Base-by-base conservation (phyloP, 1,140 invertebrate species). In the Achatina immaculata region DNA sequence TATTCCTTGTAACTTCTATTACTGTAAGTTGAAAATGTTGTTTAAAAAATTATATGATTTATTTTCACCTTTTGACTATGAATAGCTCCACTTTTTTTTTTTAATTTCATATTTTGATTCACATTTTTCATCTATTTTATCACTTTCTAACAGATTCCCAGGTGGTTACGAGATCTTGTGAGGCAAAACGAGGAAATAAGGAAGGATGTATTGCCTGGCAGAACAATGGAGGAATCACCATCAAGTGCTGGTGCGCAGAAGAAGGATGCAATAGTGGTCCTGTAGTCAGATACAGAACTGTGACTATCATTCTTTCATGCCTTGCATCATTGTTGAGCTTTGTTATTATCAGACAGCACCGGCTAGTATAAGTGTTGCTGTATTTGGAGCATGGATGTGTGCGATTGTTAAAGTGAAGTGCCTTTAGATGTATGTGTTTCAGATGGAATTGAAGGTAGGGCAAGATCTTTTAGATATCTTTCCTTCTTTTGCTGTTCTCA, bases 141-240 rank as follows among this genome's bases (percentile, higher is more conserved):
- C n/a, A 45, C 36, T 31, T 43, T 75, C 74, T 75, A 81, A 40
- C 82, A 87, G 86, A 83, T 65, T 83, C 85, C 0, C 65, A 74
- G 0, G 83, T 86, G 14, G 74, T 82, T 3, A 81, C 83, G 7
- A 74, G 86, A 69, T 62, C 75, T 19, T 87, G 86, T 82, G 75
- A 85, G 9, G 76, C 79, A 34, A 71, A 43, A 43, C 55, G 74
- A 7, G 86, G 82, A 19, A 66, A 78, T 0, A n/a, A 62, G 19
- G 79, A 81, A 31, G 81, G 81, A 7, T 84, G 83, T 65, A 58
- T 58, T 11, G 78, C 45, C 28, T 80, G 76, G 75, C 68, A 81
- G 31, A 78, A 75, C 34, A 74, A 80, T 14, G 81, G 83, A 1
- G 76, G 83, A 16, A 48, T 82, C 51, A 78, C 81, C 38, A 72